Evolutionary conservation across 2,888 invertebrate genomes (phyloP), one percentile per base, ranked within the genome.

Genomic region (Flabesymbios commensalis): DNA sequence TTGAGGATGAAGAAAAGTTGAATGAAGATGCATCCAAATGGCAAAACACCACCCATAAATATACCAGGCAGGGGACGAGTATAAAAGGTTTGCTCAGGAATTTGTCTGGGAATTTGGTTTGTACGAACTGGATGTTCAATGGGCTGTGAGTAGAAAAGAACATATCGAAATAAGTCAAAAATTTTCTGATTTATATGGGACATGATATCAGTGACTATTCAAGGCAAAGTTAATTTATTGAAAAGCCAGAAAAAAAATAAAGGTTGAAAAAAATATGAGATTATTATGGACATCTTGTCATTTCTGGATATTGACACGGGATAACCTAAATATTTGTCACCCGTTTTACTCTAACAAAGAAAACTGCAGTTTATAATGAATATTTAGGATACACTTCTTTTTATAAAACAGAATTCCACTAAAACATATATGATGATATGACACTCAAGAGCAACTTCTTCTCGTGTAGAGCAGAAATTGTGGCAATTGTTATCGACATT

Each of bases 1-100:
- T 96, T 99, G 65, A 99, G 88, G 72, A 99, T 99, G 84, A 99
- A 99, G 87, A 98, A 99, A 29, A 99, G 88, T 82, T 99, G 98
- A 75, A 99, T 98, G 84, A 99, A 99, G 83, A 96, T 95, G 83
- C 94, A 95, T 42, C 94, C 98, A 83, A 99, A 99, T 1, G 99
- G 99, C 74, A 99, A 84, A 52, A 99, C 95, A 42, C 99, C 98
- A 5, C 98, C 98, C 97, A 99, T 98, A 52, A 98, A 86, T 54
- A 83, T 80, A 19, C 96, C 97, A 22, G 98, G 97, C 60, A 97
- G 85, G 0, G 97, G 84, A 63, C 82, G 93, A 0, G 98, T 98
- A 86, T 99, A 99, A 76, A 97, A 87, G n/a, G 94, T 94, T 85
- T 98, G 98, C 76, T 97, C 96, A 1, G 99, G 99, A 75, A 99